Base-by-base conservation (phyloP, 2,113 vertebrate species). In the Cynoglossus semilaevis region DNA sequence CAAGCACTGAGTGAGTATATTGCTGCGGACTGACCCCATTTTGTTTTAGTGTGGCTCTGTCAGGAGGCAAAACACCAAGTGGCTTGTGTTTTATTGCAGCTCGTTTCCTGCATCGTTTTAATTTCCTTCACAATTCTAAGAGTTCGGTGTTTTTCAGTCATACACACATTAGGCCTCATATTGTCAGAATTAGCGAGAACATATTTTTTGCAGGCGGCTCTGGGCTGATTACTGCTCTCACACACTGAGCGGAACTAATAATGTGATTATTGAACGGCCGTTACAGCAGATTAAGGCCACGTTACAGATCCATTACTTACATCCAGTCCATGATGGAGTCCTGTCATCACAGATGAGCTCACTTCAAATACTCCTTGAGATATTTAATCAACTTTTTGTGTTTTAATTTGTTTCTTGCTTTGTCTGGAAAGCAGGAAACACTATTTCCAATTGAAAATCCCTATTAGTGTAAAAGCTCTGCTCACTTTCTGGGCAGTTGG, bases 281-380 rank as follows among this genome's bases (percentile, higher is more conserved):
- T 58, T 73, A 34, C 50, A 56, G 62, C 43, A 63, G 50, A 77
- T 71, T 74, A 61, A 40, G 18, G 41, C 11, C 53, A 56, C 72
- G 78, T 83, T 84, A 80, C 43, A 64, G 49, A 63, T 65, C 71
- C 71, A 76, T 83, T 76, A 79, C 4, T 46, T 65, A 55, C 63
- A 17, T 16, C 9, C 62, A n/a, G 70, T 40, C 22, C 62, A 53
- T 58, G 22, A 29, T 29, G 22, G 22, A 29, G 22, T 29, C n/a
- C 22, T 29, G 22, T 29, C 22, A 29, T 2, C 6, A 6, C 2
- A 29, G 22, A 29, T 29, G 22, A 29, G 6, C 22, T 29, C 22
- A 55, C 46, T 63, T 36, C 36, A 55, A 51, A 35, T 52, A 14
- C 35, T 58, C 37, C 11, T 44, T 29, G 22, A 6, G 22, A 29